Conservation (phyloP, 2,113 vertebrate genomes). For the Pandion haliaetus region DNA sequence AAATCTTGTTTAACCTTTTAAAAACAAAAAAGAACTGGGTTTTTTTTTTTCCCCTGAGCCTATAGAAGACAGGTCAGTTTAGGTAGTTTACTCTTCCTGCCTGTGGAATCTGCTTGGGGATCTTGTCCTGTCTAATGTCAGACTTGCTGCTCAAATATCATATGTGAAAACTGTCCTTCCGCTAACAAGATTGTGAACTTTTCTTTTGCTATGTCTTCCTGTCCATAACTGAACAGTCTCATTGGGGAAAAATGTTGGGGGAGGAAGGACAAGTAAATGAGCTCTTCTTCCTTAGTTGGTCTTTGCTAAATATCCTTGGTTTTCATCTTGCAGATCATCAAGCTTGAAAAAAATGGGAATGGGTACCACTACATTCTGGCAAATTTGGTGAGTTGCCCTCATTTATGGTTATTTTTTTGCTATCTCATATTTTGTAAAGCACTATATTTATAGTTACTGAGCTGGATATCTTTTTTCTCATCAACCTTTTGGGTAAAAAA, state of each 20-base stretch:
- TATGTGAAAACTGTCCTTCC: neutral
- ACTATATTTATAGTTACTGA: neutral
- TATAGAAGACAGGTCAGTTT: neutral
- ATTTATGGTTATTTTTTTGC: accelerated
- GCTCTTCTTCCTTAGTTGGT: neutral
- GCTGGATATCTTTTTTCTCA: neutral
- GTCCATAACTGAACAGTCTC: neutral
- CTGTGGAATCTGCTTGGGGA: neutral
- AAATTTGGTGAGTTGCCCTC: conserved; percentile 87
- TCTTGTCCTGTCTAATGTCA: neutral
- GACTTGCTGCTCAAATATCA: neutral
- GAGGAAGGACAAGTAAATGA: neutral
- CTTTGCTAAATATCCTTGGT: conserved; percentile 5
- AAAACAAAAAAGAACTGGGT: neutral
- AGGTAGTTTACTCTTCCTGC: neutral
- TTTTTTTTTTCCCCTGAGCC: neutral
- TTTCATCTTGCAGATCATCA: conserved; percentile 84
- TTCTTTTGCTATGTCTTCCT: neutral
- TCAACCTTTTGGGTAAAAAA: neutral
- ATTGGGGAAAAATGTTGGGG: neutral
- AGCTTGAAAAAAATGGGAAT: conserved; percentile 93
- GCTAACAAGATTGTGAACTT: neutral
- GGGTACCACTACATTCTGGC: conserved; percentile 98
- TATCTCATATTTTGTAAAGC: neutral
- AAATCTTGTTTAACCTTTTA: neutral